Base-by-base conservation (phyloP, 2,797 vertebrate species). In the Channallabes apus region DNA sequence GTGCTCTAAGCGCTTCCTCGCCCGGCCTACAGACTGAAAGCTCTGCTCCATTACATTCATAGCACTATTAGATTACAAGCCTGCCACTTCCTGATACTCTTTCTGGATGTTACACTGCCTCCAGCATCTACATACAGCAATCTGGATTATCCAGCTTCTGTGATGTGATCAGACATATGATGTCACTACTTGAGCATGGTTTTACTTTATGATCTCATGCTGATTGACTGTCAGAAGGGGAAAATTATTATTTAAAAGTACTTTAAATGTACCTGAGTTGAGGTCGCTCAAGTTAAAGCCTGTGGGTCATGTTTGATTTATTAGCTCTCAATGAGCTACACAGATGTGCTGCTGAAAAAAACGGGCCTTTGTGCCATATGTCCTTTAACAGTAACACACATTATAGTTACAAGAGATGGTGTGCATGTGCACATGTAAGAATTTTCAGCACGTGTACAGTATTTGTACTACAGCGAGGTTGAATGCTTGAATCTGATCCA, bases 51-150 rank as follows among this genome's bases (percentile, higher is more conserved):
- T 83, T 71, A 77, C 51, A 61, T 62, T 51, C 64, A 27, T 79
- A 38, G 4, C 35, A 67, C 80, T 87, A 89, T 84, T 76, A 67
- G 38, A 78, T 85, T 80, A 83, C 83, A 81, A 67, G 15, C 46
- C 69, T 65, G 41, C 67, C 51, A 71, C 78, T 78, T 86, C 72
- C 80, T 78, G 80, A 78, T 38, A n/a, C n/a, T 69, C 1, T 64
- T 62, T 67, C 4, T 29, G 62, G 18, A 24, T 65, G 27, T 81
- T 65, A 56, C 69, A 62, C 32, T 68, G 17, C 32, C 20, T 62
- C 32, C 73, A 46, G 54, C 38, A 71, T 82, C 35, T 46, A 41
- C 4, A 58, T 27, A n/a, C 38, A 38, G 4, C 3, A 38, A 24
- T 59, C 0, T 1, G 18, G 3, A 15, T 67, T 32, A n/a, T 18